Evolutionary conservation across 2,113 vertebrate genomes (phyloP), one percentile per base, ranked within the genome.

Genomic region (Tragelaphus scriptus): DNA sequence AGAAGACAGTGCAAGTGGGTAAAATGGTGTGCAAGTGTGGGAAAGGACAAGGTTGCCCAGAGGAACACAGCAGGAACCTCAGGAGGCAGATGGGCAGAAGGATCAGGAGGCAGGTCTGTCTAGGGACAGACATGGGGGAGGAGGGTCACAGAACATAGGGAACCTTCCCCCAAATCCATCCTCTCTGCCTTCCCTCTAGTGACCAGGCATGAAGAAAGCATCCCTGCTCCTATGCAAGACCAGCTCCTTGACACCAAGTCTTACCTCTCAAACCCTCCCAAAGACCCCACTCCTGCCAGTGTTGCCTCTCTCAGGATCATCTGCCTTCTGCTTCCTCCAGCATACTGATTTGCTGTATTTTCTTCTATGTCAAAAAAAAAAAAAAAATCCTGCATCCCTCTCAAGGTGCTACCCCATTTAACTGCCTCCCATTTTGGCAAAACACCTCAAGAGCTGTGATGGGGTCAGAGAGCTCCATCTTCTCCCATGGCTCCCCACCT

Each of bases 221-320:
- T 6, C 26, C 44, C 53, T 28, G 6, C 26, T 68, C n/a, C 65
- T 5, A 4, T 3, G 51, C 25, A 23, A 53, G n/a, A 23, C n/a
- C 85, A 44, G 61, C 16, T 87, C 32, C 84, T 32, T 5, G 6
- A 21, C 10, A n/a, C 40, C 26, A 6, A 36, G 32, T 26, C 32
- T 26, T 26, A 53, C 30, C 26, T 55, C 71, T 51, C 3, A 0
- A 1, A 2, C 30, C 3, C 23, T 49, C 2, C 56, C 79, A 82
- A 36, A 55, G 28, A n/a, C 3, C 0, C 25, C n/a, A 4, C 11
- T 75, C 49, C 53, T 59, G 16, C 13, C 30, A 0, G 0, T 0
- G 14, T 19, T 26, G 44, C 53, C 26, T 87, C 47, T 82, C 88
- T 40, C 13, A 7, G 47, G 8, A 44, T n/a, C n/a, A 32, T 8